Evolutionary conservation across 2,888 invertebrate species (phyloP), one percentile per base, ranked within the genome.

Genomic region (Meiosimyza platycephala): DNA sequence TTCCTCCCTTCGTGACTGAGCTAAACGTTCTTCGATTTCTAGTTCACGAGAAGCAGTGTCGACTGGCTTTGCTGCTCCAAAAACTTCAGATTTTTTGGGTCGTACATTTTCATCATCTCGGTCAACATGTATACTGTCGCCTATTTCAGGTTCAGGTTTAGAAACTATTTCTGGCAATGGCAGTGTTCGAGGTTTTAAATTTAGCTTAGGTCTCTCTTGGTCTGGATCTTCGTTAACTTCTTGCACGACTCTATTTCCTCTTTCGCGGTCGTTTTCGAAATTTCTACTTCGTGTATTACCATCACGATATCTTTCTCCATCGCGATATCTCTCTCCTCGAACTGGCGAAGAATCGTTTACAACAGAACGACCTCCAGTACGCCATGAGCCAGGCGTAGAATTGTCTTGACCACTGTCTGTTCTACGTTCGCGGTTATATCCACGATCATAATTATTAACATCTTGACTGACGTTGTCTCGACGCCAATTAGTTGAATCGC

Each of bases 11-110:
- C 84, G 82, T 55, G 91, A 89, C 81, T 92, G 92, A 48, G 92
- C 91, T 66, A 97, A 88, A 78, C 95, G 92, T 84, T 95, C 95
- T 84, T 98, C 98, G 77, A 98, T 97, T 88, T 96, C 95, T 70
- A 95, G 90, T 83, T 97, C 97, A 80, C 94, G 91, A 62, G 95
- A 93, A 68, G 95, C 92, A 2, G 98, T 98, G 85, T 98, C 97
- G 0, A 98, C 98, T 0, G 98, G 98, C 85, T 94, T 96, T 18
- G 98, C 98, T 48, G 92, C 93, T n/a, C 98, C 98, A 85, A 98
- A 98, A 78, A 98, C 96, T 72, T 93, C 94, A 79, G 78, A 85
- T 72, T 80, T 79, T 51, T 73, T 71, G 4, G 71, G 60, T 18
- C 70, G 76, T 16, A 66, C 74, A 28, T 76, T 75, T 55, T 77